Base-by-base conservation (phyloP, 64 coral and sea anemone genomes). In the Stichodactyla mertensii region DNA sequence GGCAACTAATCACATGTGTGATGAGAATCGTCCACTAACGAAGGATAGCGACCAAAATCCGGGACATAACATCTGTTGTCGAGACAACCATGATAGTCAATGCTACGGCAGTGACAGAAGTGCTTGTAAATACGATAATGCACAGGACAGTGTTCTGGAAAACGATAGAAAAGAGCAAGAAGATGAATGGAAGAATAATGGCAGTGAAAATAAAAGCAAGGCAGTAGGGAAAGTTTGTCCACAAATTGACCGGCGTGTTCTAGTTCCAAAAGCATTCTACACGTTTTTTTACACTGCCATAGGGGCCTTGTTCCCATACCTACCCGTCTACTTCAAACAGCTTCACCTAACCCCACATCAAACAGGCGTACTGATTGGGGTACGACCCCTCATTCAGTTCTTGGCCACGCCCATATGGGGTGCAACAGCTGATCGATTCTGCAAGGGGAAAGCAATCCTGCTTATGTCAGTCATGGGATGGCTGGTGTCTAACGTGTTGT, bases 301-400 rank as follows among this genome's bases (percentile, higher is more conserved):
- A 55, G 97, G 97, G 51, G 90, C 97, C 2, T 82, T 99, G 12
- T 99, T 95, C 82, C 97, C 97, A 6, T 99, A 95, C 58, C 86
- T 99, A 36, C 93, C 97, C 0, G 82, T 99, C 11, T 99, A 99
- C 64, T 99, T 95, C 58, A 99, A 94, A 57, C 97, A 99, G 54
- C 62, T 99, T 62, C 86, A 81, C 64, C 86, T 99, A 26, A 89
- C 90, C 14, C 89, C 93, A 4, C 85, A 90, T 85, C 88, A 99
- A 52, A 92, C 89, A 45, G 97, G 97, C 1, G 79, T 99, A 51
- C 91, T 99, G 26, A 90, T 95, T 61, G 97, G 97, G 13, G 67
- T 95, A 24, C 87, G 97, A 9, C 97, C 97, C 0, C 86, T 99
- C 51, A 90, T 99, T 22, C 97, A 99, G 88, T 99, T 94, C 55